A percentile compares a stretch with the other conserved stretches of the same genome.
phyloP scores from a whole-genome alignment of 2,888 invertebrate species.

The Deilephila porcellus region DNA sequence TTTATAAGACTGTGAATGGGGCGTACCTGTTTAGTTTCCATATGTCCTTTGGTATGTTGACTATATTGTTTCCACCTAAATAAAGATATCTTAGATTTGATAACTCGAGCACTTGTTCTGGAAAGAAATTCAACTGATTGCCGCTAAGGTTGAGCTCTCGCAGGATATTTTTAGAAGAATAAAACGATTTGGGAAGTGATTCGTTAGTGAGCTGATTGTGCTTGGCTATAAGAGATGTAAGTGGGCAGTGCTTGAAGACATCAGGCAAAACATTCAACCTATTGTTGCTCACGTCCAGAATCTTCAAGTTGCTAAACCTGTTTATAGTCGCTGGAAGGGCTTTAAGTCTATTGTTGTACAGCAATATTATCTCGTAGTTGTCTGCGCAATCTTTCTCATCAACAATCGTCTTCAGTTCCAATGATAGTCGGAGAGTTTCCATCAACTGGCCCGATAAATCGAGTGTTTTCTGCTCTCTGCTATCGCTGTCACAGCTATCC shows the following conservation, averaged over 20 bases:
- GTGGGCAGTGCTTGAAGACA: slow-evolving; percentile 89
- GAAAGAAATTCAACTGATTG: slow-evolving; percentile 92
- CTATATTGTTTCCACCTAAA: slow-evolving; percentile 94
- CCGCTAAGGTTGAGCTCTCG: slow-evolving; percentile 98
- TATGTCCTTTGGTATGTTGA: slow-evolving; percentile 92
- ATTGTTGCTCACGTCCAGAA: slow-evolving; percentile 95
- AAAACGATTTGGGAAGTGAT: slow-evolving; percentile 95
- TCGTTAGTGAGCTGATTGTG: slow-evolving; percentile 94
- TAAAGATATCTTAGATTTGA: slow-evolving; percentile 92
- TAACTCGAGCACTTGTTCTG: slow-evolving; percentile 93
- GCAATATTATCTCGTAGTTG: slow-evolving; percentile 89
- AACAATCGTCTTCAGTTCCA: slow-evolving; percentile 85
- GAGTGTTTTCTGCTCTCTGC: slow-evolving; percentile 88
- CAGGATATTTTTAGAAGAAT: slow-evolving; percentile 85
- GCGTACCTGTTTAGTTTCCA: slow-evolving; percentile 78
- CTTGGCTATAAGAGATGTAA: slow-evolving; percentile 93
- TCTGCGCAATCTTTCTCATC: slow-evolving; percentile 85
- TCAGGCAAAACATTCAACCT: slow-evolving; percentile 91
- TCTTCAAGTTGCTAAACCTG: slow-evolving; percentile 89
- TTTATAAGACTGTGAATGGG: slow-evolving; percentile 7
- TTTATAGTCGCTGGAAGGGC: slow-evolving; percentile 86
- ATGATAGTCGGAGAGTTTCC: slow-evolving; percentile 83
- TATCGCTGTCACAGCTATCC: slow-evolving; percentile 93
- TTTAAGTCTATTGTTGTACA: slow-evolving; percentile 94
- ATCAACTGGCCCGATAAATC: slow-evolving; percentile 85